Base-by-base conservation (phyloP, 1,140 invertebrate species). In the Drosophila nannoptera region DNA sequence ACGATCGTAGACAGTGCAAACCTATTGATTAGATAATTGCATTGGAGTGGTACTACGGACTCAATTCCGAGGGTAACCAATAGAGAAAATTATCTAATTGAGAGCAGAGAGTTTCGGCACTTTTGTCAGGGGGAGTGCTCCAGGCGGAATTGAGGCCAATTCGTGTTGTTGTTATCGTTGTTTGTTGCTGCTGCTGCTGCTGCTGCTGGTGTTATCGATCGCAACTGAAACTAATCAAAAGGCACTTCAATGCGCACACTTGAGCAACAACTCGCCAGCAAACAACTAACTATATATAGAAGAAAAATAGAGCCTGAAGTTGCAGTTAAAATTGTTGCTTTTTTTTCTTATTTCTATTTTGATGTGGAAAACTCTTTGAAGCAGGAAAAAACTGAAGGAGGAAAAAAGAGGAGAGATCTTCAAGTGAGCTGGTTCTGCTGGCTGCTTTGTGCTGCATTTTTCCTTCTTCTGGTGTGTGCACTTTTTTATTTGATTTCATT, bases 1-100 rank as follows among this genome's bases (percentile, higher is more conserved):
- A 35, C 38, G 52, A 73, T 72, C 53, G 52, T 61, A 76, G 66
- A 80, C 78, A 73, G 75, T 78, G 78, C 80, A 69, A 84, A 78
- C 75, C 73, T 76, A 80, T 83, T 86, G 80, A 83, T 83, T 83
- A 83, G 80, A 83, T 83, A 84, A 83, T 83, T 83, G 75, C 76
- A 62, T 29, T 32, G 22, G 12, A 54, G 56, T 69, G 33, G 7
- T 60, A 42, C 29, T 45, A 36, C 36, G 14, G 32, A 29, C 45
- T 11, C 16, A n/a, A 29, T 7, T 53, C 0, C 22, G 31, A 49
- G 61, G 22, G 38, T 52, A n/a, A 12, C 46, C 50, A 60, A 42
- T 54, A 52, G 14, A 52, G 50, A 36, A 56, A 43, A 63, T 69
- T 69, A 65, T 64, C 68, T 60, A 60, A 49, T 49, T 52, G 60